A percentile compares a stretch with the other conserved stretches of the same genome.
Evolutionary conservation across 2,888 invertebrate species (phyloP).

Genomic region (Hanleya hanleyi): DNA sequence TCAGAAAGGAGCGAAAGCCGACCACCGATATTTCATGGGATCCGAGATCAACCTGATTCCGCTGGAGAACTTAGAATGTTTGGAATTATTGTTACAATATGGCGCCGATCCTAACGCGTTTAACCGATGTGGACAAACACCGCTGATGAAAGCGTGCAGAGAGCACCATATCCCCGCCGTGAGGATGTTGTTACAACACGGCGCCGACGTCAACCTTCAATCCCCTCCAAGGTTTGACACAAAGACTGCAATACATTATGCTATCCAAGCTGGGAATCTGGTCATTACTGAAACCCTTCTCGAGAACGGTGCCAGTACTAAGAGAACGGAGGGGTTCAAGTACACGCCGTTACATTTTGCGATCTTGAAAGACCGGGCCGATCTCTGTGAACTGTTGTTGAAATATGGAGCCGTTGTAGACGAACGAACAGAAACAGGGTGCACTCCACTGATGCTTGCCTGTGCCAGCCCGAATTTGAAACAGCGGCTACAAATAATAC

Average conservation of each 20-base stretch:
- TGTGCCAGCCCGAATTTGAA: constrained; percentile 63
- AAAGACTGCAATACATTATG: constrained; percentile 91
- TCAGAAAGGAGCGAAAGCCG: constrained; percentile 90
- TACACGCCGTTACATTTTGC: constrained; percentile 90
- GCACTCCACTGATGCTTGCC: constrained; percentile 73
- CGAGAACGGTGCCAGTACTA: constrained; percentile 86
- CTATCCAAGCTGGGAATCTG: constrained; percentile 83
- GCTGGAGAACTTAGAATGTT: constrained; percentile 83
- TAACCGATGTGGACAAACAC: constrained; percentile 90
- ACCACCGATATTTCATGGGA: constrained; percentile 93
- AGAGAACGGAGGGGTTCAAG: constrained; percentile 78
- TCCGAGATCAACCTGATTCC: constrained; percentile 91
- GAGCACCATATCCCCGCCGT: constrained; percentile 60
- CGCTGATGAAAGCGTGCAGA: constrained; percentile 91
- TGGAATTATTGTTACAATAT: constrained; percentile 86
- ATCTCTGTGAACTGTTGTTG: constrained; percentile 69
- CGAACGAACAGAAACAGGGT: constrained; percentile 71
- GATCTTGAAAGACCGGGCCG: constrained; percentile 77
- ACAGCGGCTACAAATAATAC: constrained; percentile 58
- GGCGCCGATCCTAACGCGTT: constrained; percentile 92
- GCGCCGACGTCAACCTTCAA: constrained; percentile 90
- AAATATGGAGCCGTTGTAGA: constrained; percentile 75
- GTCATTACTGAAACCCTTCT: constrained; percentile 85
- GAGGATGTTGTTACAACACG: constrained; percentile 81
- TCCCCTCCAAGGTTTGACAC: constrained; percentile 90